Conservation (phyloP, 2,113 vertebrate genomes). For the Ceyx melanurus region DNA sequence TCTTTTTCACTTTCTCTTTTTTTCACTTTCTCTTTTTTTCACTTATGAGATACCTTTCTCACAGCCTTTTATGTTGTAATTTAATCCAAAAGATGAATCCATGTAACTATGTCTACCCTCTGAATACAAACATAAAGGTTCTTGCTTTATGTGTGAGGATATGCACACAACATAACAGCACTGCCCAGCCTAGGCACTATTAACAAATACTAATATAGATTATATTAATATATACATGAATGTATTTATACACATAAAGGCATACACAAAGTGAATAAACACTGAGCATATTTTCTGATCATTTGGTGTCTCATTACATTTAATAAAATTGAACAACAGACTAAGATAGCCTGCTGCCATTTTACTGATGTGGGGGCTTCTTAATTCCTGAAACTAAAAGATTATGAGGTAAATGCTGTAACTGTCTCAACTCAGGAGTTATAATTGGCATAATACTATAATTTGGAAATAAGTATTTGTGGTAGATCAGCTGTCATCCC, state of each 20-base stretch:
- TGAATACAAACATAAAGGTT: neutral
- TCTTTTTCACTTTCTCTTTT: neutral
- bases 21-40: neutral
- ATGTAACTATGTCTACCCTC: neutral
- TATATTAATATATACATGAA: neutral
- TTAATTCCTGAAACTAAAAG: slow-evolving; percentile 25
- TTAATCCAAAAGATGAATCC: neutral
- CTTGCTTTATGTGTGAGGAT: neutral
- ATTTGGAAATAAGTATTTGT: slow-evolving; percentile 45
- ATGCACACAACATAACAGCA: neutral
- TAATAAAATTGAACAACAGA: neutral
- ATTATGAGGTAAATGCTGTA: slow-evolving; percentile 18
- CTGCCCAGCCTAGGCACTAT: neutral
- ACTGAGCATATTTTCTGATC: neutral
- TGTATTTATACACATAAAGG: neutral
- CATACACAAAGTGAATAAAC: neutral
- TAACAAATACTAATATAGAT: neutral
- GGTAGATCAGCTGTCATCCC: slow-evolving; percentile 50
- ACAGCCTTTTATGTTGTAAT: neutral
- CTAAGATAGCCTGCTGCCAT: neutral
- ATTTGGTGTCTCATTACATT: neutral
- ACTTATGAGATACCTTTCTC: neutral
- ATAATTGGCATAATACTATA: slow-evolving; percentile 25
- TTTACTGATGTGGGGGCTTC: neutral
- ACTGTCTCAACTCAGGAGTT: slow-evolving; percentile 6